Evolutionary conservation across 2,113 vertebrate genomes (phyloP).

Genomic region (Isichthys henryi): DNA sequence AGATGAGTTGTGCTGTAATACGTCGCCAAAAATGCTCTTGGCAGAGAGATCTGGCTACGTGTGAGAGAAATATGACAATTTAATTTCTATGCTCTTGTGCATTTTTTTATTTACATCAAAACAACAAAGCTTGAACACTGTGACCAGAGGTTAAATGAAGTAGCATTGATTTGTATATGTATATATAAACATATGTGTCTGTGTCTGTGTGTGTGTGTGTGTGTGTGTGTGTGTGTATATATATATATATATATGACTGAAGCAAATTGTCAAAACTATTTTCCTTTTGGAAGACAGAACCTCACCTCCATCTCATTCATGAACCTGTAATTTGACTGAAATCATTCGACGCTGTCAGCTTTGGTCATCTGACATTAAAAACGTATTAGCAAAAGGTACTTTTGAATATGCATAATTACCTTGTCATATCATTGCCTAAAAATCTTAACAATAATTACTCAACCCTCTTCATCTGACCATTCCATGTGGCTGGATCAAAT

Average conservation of each 20-base stretch:
- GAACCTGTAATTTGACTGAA: background rate
- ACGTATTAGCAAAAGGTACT: background rate
- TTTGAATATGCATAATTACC: background rate
- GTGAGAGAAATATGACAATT: conserved; percentile 21
- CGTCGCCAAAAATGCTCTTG: conserved; percentile 11
- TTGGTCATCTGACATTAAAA: background rate
- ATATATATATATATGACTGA: background rate
- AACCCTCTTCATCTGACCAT: background rate
- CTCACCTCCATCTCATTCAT: background rate
- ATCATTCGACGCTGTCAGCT: background rate
- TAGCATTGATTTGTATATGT: background rate
- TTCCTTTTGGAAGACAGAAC: background rate
- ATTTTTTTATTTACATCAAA: background rate
- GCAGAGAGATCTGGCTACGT: conserved; percentile 22
- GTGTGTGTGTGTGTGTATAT: background rate
- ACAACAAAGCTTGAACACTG: background rate
- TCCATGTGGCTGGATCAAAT: background rate
- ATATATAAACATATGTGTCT: background rate
- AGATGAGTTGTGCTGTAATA: conserved; percentile 27
- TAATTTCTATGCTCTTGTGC: conserved; percentile 14
- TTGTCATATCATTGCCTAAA: background rate
- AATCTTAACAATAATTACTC: background rate
- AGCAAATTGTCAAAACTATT: background rate
- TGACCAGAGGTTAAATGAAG: background rate
- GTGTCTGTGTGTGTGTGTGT: background rate